Percentiles rank a stretch among this genome's conserved stretches.
Evolutionary conservation across 2,113 vertebrate species (phyloP).

Genomic region (Ctenomys sociabilis): DNA sequence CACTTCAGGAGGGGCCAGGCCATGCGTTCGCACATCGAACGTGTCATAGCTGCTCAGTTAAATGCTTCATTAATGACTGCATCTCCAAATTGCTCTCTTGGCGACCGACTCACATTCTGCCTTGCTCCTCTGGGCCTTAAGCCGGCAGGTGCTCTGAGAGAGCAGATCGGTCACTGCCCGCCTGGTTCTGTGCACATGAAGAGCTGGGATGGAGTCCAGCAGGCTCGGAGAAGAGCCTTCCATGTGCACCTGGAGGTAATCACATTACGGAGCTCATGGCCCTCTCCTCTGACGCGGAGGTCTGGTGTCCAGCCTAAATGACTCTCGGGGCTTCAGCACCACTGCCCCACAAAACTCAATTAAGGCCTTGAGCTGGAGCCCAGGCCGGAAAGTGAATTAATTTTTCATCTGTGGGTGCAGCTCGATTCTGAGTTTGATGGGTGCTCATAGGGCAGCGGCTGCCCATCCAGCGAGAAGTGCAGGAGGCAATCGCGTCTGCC

Average conservation of each 20-base stretch:
- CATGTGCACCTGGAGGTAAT: constrained; percentile 39
- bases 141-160: not conserved
- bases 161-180: not conserved
- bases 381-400: constrained; percentile 83
- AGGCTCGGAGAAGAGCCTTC: not conserved
- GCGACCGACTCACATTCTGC: fast-evolving
- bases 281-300: constrained; percentile 46
- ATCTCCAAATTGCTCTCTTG: not conserved
- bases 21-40: not conserved
- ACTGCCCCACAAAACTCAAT: constrained; percentile 82
- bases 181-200: not conserved
- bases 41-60: not conserved
- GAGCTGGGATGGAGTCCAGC: not conserved
- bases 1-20: fast-evolving
- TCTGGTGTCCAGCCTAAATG: constrained; percentile 55
- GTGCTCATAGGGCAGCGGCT: constrained; percentile 69
- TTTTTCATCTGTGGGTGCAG: constrained; percentile 76
- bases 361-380: constrained; percentile 82
- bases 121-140: not conserved
- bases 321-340: constrained; percentile 70
- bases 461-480: constrained; percentile 31
- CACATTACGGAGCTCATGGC: constrained; percentile 19
- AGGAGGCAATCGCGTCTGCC: constrained; percentile 75
- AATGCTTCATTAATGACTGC: not conserved
- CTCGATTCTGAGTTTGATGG: constrained; percentile 56